Conservation (phyloP, 2,797 vertebrate species). For the Melanotaenia pygmaea region DNA sequence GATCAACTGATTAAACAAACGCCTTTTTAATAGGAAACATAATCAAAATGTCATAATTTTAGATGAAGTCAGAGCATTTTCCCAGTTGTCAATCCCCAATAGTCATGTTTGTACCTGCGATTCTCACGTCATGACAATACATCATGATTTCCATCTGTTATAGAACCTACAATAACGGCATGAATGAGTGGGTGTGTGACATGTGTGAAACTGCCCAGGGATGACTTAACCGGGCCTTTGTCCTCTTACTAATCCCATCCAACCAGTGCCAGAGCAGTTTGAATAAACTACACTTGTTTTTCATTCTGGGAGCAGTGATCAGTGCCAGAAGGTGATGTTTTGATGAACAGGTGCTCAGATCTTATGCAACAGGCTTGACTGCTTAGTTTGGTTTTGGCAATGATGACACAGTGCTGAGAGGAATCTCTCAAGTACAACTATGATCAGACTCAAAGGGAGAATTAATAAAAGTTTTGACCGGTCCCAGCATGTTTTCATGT, state of each 20-base stretch:
- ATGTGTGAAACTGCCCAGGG: slow-evolving; percentile 47
- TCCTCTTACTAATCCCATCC: slow-evolving; percentile 53
- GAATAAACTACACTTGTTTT: slow-evolving; percentile 46
- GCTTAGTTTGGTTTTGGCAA: slow-evolving; percentile 22
- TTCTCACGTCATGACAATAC: slow-evolving; percentile 1
- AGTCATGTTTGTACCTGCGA: slow-evolving; percentile 57
- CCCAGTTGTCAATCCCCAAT: neutral
- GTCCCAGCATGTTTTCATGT: slow-evolving; percentile 16
- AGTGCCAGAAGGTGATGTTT: slow-evolving; percentile 67
- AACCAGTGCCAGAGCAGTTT: slow-evolving; percentile 32
- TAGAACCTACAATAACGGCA: slow-evolving; percentile 11
- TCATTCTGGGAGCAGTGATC: slow-evolving; percentile 28
- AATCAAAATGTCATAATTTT: neutral
- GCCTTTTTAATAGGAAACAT: neutral
- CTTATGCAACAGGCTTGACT: slow-evolving; percentile 47
- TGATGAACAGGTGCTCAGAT: slow-evolving; percentile 59
- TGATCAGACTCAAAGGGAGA: slow-evolving; percentile 17
- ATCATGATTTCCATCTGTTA: slow-evolving; percentile 35
- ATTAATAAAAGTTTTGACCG: slow-evolving; percentile 19
- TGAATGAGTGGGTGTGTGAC: slow-evolving; percentile 56
- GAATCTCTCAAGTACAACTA: slow-evolving; percentile 26
- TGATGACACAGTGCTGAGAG: slow-evolving; percentile 28
- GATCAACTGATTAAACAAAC: neutral
- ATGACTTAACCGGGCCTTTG: slow-evolving; percentile 51
- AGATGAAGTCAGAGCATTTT: slow-evolving; percentile 17